phyloP scores from a whole-genome alignment of 2,113 vertebrate species.

The Percopsis transmontana region DNA sequence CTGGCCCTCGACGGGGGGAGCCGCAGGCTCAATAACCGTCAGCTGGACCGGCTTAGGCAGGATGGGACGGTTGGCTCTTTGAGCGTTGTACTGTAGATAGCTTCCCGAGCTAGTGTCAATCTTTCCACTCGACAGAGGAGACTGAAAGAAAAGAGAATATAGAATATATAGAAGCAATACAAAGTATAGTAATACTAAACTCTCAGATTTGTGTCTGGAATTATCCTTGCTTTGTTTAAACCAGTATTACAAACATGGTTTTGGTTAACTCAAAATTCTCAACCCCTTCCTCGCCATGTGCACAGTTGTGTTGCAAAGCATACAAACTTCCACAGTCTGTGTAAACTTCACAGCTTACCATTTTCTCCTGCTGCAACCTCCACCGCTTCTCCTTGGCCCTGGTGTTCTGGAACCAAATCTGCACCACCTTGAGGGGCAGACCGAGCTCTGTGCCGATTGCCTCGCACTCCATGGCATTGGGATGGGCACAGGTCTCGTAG shows the following conservation, averaged over 20 bases:
- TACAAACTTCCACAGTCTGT: too few relatives aligned
- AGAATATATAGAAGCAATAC: too few relatives aligned
- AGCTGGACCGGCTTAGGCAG: slow-evolving; percentile 81
- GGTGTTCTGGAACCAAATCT: slow-evolving; percentile 95
- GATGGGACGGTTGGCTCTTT: slow-evolving; percentile 81
- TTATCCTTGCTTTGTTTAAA: too few relatives aligned
- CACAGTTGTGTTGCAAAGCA: too few relatives aligned
- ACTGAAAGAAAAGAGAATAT: slow-evolving; percentile 42
- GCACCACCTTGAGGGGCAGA: slow-evolving; percentile 88
- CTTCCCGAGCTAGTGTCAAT: slow-evolving; percentile 76
- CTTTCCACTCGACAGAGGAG: slow-evolving; percentile 68
- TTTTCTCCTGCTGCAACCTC: slow-evolving; percentile 84
- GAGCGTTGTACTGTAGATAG: slow-evolving; percentile 81
- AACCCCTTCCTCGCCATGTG: too few relatives aligned
- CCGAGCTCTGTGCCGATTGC: slow-evolving; percentile 86
- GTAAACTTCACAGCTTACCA: slow-evolving; percentile 55
- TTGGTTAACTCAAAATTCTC: too few relatives aligned
- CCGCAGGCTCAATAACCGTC: slow-evolving; percentile 60
- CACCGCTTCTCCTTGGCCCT: slow-evolving; percentile 93
- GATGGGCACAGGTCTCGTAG: slow-evolving; percentile 90
- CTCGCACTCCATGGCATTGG: slow-evolving; percentile 89
- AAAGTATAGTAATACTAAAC: too few relatives aligned
- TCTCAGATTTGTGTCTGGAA: too few relatives aligned
- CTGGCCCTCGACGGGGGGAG: slow-evolving; percentile 64
- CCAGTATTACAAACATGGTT: too few relatives aligned